Evolutionary conservation across 2,113 vertebrate genomes (phyloP).

Genomic region (Panthera tigris): DNA sequence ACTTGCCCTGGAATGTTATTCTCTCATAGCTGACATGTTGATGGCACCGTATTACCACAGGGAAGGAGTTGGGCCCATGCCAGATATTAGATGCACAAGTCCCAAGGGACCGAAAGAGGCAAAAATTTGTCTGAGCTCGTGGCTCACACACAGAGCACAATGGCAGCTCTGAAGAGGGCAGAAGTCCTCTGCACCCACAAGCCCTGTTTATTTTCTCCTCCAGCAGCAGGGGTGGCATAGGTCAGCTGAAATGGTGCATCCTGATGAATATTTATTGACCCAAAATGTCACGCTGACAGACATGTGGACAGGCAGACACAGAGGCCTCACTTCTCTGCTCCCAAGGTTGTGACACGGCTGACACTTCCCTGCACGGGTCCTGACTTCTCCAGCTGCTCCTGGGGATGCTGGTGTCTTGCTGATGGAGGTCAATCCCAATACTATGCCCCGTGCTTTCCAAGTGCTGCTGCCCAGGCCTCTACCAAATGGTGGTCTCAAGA

Average conservation of each 20-base stretch:
- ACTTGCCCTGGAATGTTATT: neutral
- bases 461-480: neutral
- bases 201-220: constrained; percentile 87
- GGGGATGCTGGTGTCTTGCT: constrained; percentile 13
- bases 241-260: constrained; percentile 82
- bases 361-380: constrained; percentile 71
- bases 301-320: constrained; percentile 78
- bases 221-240: constrained; percentile 77
- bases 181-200: constrained; percentile 61
- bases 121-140: constrained; percentile 24
- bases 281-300: constrained; percentile 86
- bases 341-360: constrained; percentile 66
- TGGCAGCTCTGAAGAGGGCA: constrained; percentile 77
- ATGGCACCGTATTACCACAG: neutral
- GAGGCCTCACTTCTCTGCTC: constrained; percentile 67
- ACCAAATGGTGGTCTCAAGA: neutral
- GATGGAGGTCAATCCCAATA: constrained; percentile 8
- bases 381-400: constrained; percentile 79
- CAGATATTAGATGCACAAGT: neutral
- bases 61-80: neutral
- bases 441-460: neutral
- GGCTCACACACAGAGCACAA: constrained; percentile 79
- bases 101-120: constrained; percentile 53
- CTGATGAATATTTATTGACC: constrained; percentile 88
- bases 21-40: neutral